phyloP scores from a whole-genome alignment of 2,888 invertebrate species.

The Xylota sylvarum region DNA sequence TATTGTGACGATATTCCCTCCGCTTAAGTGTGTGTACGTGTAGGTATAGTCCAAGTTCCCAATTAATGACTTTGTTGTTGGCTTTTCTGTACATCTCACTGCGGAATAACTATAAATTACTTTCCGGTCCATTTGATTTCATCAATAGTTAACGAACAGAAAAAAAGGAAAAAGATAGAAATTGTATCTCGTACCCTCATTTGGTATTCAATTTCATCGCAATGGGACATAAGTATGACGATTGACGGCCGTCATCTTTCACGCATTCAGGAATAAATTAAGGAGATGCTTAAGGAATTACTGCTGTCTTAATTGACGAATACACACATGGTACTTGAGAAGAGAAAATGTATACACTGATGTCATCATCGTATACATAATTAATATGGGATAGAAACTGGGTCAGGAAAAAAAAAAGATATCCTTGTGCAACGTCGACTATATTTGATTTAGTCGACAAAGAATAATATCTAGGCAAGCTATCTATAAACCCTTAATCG shows the following conservation, averaged over 20 bases:
- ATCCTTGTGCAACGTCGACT: not conserved
- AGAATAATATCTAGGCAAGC: not conserved
- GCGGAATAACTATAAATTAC: slow-evolving; percentile 39
- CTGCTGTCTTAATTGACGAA: slow-evolving; percentile 16
- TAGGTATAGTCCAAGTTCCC: slow-evolving; percentile 18
- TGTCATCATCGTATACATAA: slow-evolving; percentile 29
- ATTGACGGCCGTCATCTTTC: slow-evolving; percentile 4
- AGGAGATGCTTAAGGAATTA: slow-evolving; percentile 9
- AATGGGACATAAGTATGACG: slow-evolving; percentile 3
- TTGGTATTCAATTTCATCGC: slow-evolving; percentile 31
- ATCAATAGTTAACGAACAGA: slow-evolving; percentile 53
- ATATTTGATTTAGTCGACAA: slow-evolving; percentile 11
- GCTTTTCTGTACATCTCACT: not conserved
- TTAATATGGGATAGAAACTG: not conserved
- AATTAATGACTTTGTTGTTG: slow-evolving; percentile 55
- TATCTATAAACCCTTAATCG: slow-evolving; percentile 8
- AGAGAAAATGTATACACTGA: slow-evolving; percentile 1
- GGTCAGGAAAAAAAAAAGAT: not conserved
- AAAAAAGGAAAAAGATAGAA: slow-evolving; percentile 22
- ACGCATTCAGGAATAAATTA: not conserved
- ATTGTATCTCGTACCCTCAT: slow-evolving; percentile 14
- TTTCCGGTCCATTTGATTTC: slow-evolving; percentile 57
- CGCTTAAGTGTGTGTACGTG: not conserved
- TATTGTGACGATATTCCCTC: slow-evolving; percentile 13
- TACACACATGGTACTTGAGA: slow-evolving; percentile 1